These are phyloP conservation scores for Ephydatia muelleri DNA, from an alignment of 37 sponge, comb jelly and placozoan species.

Conservation along the genomic window DNA sequence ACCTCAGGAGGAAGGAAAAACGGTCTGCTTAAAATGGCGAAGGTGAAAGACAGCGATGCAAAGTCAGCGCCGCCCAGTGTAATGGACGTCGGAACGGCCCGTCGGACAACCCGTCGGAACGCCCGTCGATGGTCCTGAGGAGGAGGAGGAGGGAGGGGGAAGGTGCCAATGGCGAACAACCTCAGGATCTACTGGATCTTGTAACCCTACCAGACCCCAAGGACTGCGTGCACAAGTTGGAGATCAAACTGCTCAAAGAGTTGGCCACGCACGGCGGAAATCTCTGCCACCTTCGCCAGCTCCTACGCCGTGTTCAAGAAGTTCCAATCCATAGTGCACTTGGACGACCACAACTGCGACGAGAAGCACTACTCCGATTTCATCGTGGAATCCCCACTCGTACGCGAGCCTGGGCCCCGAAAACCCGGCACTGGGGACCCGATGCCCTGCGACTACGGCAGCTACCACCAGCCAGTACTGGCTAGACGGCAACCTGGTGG, in stretches of 20 bases:
- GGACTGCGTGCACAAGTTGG: conserved; percentile 52
- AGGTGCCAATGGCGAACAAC: neutral
- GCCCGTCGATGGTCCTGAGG: too few relatives aligned
- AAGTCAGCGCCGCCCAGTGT: neutral
- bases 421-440: conserved; percentile 7
- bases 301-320: conserved; percentile 61
- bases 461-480: conserved; percentile 76
- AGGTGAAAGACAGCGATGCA: neutral
- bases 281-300: conserved; percentile 25
- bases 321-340: conserved; percentile 64
- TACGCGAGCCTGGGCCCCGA: neutral
- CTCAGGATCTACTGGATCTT: conserved; percentile 26
- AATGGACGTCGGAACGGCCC: neutral
- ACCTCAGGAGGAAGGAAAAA: conserved; percentile 25
- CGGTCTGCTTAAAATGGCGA: neutral
- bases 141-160: too few relatives aligned
- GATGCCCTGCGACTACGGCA: conserved; percentile 39
- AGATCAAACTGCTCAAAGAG: conserved; percentile 31
- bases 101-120: neutral
- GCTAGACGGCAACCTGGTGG: conserved; percentile 65
- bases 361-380: conserved; percentile 45
- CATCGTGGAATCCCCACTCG: conserved; percentile 30
- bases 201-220: conserved; percentile 25
- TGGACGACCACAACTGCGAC: conserved; percentile 44
- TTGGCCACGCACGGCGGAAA: neutral